Evolutionary conservation across 1,140 invertebrate genomes (phyloP).

Genomic region (Anadara kagoshimensis): DNA sequence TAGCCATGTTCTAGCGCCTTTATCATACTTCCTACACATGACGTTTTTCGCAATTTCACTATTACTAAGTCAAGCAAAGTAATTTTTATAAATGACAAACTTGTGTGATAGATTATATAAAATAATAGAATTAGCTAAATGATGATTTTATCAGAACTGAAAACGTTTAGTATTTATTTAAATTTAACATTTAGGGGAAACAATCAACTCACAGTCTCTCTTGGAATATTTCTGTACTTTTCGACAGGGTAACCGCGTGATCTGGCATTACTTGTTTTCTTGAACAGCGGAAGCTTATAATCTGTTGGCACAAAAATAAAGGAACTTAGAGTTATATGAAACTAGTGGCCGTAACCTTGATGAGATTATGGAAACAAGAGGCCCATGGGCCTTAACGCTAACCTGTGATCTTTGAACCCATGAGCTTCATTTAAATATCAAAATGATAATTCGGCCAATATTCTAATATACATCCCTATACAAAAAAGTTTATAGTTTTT

Average conservation of each 20-base stretch:
- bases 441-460: too few relatives aligned
- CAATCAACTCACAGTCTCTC: constrained; percentile 26
- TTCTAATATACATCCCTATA: too few relatives aligned
- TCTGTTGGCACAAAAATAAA: constrained; percentile 6
- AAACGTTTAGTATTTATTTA: not conserved
- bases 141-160: not conserved
- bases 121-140: not conserved
- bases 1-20: too few relatives aligned
- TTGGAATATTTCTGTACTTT: constrained; percentile 25
- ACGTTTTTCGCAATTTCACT: not conserved
- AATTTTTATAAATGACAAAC: not conserved
- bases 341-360: too few relatives aligned
- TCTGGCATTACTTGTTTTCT: not conserved
- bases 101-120: not conserved
- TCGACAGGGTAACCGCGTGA: not conserved
- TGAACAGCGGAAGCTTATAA: constrained; percentile 27
- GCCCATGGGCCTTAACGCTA: too few relatives aligned
- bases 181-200: not conserved
- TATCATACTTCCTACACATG: not conserved
- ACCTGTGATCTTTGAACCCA: too few relatives aligned
- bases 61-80: not conserved
- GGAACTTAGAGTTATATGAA: too few relatives aligned
- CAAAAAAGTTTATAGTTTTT: too few relatives aligned
- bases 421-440: too few relatives aligned
- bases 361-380: too few relatives aligned